Evolutionary conservation across 2,113 vertebrate genomes (phyloP), one percentile per base, ranked within the genome.

Genomic region (Urocolius indicus): DNA sequence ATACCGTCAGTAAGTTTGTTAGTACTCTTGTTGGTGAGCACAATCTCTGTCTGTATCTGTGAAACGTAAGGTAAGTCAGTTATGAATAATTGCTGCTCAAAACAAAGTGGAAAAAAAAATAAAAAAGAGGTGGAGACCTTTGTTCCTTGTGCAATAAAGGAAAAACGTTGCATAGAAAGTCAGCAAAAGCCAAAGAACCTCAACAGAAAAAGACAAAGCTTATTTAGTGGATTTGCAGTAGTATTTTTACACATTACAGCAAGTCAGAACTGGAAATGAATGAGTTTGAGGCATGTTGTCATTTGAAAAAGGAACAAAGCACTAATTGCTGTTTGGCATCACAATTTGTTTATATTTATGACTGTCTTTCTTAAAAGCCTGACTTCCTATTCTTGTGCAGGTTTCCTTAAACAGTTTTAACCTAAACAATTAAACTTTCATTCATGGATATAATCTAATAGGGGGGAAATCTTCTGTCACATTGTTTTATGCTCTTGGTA

Each of bases 291-390:
- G 90, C 43, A 77, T 38, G 52, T 78, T 92, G 87, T 91, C 94
- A 95, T 91, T 97, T 90, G 97, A 71, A 96, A 96, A 74, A 85
- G 30, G 63, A 96, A 96, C 94, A 98, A 97, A 96, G 85, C 48
- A 71, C 74, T 94, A 95, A 95, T 94, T 97, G 84, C 82, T 95
- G 36, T 59, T 83, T 96, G 95, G 93, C 89, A 92, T 93, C 45
- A 62, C 58, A 0, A 73, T 85, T 85, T 97, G 92, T 95, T 98
- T 98, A 89, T 96, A 82, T 97, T 97, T 97, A 92, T 89, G 84
- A 66, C 55, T 87, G 88, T 71, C 14, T 95, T 94, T 96, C 73
- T 89, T 93, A 94, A 96, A 97, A 97, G 59, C 26, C 63, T 71
- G 41, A 51, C 85, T 97, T 97, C 84, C 80, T 94, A 94, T 97